These are phyloP conservation scores for Hipparchia semele DNA, from an alignment of 2,888 invertebrate genomes.

Conservation along the genomic window DNA sequence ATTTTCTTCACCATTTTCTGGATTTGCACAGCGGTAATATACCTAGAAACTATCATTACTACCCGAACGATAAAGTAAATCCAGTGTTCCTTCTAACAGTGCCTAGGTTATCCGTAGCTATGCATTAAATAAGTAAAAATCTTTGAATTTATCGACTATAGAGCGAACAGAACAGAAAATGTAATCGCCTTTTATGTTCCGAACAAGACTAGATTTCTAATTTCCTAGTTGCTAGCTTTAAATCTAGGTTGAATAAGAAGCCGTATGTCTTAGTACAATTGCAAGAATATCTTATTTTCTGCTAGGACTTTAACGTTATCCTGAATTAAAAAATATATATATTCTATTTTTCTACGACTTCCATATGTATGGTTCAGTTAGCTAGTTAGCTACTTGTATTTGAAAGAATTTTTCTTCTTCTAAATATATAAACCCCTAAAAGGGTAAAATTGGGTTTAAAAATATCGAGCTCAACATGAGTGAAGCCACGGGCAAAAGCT, in stretches of 20 bases:
- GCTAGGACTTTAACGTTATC: neutral
- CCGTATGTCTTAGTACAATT: slow-evolving; percentile 27
- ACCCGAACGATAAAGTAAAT: neutral
- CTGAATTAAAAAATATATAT: neutral
- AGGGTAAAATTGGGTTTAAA: too few relatives aligned
- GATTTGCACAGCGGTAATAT: neutral
- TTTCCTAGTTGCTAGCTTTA: slow-evolving; percentile 34
- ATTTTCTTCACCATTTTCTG: neutral
- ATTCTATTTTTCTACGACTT: neutral
- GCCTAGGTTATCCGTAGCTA: slow-evolving; percentile 13
- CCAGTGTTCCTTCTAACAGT: neutral
- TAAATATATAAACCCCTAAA: too few relatives aligned
- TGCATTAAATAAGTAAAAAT: slow-evolving; percentile 32
- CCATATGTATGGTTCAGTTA: neutral
- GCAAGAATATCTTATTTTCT: slow-evolving; percentile 18
- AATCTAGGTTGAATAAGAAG: slow-evolving; percentile 36
- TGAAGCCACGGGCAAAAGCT: too few relatives aligned
- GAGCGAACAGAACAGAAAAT: slow-evolving; percentile 29
- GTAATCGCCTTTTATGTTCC: slow-evolving; percentile 34
- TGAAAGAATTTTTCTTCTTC: too few relatives aligned
- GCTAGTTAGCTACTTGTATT: neutral
- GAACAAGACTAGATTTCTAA: slow-evolving; percentile 34
- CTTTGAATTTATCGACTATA: slow-evolving; percentile 28
- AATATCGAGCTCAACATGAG: too few relatives aligned
- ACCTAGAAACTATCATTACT: neutral